A percentile compares a stretch with the other conserved stretches of the same genome.
Conservation (phyloP, 2,888 invertebrate genomes). For the Sylvicola cinctus region DNA sequence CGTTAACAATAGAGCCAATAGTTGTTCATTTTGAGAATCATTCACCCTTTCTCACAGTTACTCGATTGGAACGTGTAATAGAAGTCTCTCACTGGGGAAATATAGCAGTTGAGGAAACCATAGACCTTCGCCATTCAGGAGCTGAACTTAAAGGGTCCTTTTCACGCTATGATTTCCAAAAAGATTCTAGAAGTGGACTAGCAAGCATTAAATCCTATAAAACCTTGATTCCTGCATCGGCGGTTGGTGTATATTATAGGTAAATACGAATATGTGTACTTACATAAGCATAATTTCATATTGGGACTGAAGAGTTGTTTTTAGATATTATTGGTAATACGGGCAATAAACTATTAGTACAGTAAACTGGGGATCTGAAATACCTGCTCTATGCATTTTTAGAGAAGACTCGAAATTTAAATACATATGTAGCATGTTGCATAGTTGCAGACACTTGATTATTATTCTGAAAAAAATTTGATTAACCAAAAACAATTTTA, state of each 20-base stretch:
- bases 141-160: conserved; percentile 86
- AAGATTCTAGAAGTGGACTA: conserved; percentile 70
- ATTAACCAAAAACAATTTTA: too few relatives aligned
- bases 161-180: conserved; percentile 93
- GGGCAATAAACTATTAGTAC: too few relatives aligned
- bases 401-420: too few relatives aligned
- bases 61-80: conserved; percentile 62
- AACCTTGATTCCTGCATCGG: conserved; percentile 66
- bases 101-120: conserved; percentile 87
- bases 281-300: too few relatives aligned
- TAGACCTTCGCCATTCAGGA: conserved; percentile 82
- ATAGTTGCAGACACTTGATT: too few relatives aligned
- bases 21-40: conserved; percentile 89
- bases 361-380: too few relatives aligned
- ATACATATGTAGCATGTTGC: too few relatives aligned
- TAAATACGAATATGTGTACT: too few relatives aligned
- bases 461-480: too few relatives aligned
- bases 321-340: too few relatives aligned
- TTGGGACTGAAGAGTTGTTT: too few relatives aligned
- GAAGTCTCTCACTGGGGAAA: conserved; percentile 99
- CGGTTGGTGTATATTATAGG: conserved; percentile 89
- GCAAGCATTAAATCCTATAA: conserved; percentile 85
- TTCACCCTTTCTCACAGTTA: conserved; percentile 87
- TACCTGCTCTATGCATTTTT: too few relatives aligned
- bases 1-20: conserved; percentile 32